Evolutionary conservation across 2,797 vertebrate genomes (phyloP).

Genomic region (Uromys caudimaculatus): DNA sequence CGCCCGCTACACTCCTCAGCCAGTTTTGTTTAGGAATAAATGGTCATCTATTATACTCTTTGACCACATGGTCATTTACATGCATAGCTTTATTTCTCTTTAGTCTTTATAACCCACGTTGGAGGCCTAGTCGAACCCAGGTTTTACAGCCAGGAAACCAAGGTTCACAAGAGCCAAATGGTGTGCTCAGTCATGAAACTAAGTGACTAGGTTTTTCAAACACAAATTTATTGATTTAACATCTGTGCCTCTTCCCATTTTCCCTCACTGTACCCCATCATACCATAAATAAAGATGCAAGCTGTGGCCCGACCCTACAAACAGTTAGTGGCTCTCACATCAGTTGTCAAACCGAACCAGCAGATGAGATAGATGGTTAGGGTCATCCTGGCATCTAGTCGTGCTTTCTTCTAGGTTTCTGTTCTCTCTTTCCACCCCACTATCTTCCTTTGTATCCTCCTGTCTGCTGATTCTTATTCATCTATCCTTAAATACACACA

Average conservation of each 20-base stretch:
- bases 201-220: neutral
- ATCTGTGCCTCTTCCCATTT: neutral
- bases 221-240: conserved; percentile 5
- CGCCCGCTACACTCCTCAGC: neutral
- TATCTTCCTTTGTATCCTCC: neutral
- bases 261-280: neutral
- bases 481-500: neutral
- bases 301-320: neutral
- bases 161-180: neutral
- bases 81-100: neutral
- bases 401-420: neutral
- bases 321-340: neutral
- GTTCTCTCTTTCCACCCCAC: neutral
- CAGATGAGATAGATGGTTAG: neutral
- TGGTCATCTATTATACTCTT: neutral
- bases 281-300: neutral
- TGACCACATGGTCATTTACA: neutral
- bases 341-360: neutral
- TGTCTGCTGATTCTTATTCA: neutral
- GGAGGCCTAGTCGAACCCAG: neutral
- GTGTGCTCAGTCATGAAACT: neutral
- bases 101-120: neutral
- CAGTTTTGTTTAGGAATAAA: neutral
- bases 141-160: neutral
- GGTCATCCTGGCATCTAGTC: neutral